Evolutionary conservation across 2,797 vertebrate species (phyloP).

Genomic region (Nannoperca australis): DNA sequence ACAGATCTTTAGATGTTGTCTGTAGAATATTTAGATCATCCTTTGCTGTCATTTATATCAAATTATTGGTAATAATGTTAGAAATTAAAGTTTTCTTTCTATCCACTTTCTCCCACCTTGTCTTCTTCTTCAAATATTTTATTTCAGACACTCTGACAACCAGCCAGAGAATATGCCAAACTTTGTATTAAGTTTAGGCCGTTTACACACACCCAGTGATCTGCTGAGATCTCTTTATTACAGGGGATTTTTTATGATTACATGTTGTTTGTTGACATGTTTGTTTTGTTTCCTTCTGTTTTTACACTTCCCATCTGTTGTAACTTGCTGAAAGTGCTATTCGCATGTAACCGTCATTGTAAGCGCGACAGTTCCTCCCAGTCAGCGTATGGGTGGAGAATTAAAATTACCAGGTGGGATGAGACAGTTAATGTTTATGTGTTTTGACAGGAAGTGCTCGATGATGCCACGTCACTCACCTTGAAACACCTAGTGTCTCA

Average conservation of each 20-base stretch:
- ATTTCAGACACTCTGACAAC: neutral
- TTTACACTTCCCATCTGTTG: neutral
- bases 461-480: conserved; percentile 37
- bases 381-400: conserved; percentile 5
- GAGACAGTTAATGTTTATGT: conserved; percentile 28
- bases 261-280: neutral
- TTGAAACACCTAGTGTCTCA: conserved; percentile 30
- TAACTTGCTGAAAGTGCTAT: neutral
- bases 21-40: neutral
- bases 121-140: neutral
- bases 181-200: neutral
- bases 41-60: neutral
- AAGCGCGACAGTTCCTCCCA: neutral
- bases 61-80: neutral
- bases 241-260: neutral
- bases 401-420: conserved; percentile 23
- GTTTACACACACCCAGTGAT: neutral
- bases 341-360: neutral
- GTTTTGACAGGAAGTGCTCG: conserved; percentile 3
- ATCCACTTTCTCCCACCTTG: neutral
- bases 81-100: neutral
- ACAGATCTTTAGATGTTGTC: neutral
- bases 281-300: conserved; percentile 18
- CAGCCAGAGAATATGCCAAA: neutral
- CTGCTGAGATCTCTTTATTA: conserved; percentile 2